phyloP scores from a whole-genome alignment of 1,140 invertebrate genomes.

The Plodia interpunctella region DNA sequence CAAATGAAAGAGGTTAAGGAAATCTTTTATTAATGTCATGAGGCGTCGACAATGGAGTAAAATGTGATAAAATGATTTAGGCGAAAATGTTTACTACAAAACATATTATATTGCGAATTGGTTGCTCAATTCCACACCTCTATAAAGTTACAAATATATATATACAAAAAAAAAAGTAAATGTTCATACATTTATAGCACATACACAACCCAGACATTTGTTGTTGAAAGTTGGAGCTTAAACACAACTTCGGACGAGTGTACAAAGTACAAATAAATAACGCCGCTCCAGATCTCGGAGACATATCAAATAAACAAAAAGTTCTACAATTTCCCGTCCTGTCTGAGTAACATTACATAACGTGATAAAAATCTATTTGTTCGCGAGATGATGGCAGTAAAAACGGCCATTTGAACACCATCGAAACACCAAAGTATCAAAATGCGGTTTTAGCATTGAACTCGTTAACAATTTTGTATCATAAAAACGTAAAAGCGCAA shows the following conservation, averaged over 20 bases:
- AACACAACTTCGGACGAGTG: neutral
- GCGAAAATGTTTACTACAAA: no score
- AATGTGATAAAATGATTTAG: no score
- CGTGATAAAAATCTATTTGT: constrained; percentile 6
- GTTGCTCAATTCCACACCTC: no score
- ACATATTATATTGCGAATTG: no score
- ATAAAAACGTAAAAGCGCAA: constrained; percentile 17
- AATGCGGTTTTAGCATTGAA: constrained; percentile 5
- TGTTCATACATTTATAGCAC: neutral
- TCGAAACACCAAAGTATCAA: neutral
- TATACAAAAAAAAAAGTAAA: neutral
- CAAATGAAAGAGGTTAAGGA: no score
- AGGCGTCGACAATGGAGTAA: no score
- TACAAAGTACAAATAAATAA: neutral
- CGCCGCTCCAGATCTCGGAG: neutral
- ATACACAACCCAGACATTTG: neutral
- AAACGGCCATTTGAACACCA: constrained; percentile 1
- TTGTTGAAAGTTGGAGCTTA: neutral
- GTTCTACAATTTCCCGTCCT: neutral
- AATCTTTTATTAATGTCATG: no score
- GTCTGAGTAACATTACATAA: neutral
- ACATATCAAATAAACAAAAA: constrained; percentile 4
- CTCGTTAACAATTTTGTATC: constrained; percentile 18
- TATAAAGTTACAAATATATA: no score
- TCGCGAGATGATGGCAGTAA: neutral